Conservation (phyloP, 2,888 invertebrate species). For the Synanthedon formicaeformis region DNA sequence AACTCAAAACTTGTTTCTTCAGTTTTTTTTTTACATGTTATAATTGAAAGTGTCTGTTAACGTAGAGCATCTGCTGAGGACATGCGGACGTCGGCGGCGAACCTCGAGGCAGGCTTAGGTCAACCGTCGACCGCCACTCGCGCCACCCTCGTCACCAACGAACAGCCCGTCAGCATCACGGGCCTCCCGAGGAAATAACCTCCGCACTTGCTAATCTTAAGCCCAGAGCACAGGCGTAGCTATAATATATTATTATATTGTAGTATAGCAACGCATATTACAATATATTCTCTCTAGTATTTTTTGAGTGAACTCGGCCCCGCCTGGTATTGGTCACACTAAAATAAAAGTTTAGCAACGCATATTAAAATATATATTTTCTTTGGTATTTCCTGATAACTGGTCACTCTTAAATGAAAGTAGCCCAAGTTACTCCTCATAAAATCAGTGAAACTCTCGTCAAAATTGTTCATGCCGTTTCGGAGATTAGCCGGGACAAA, state of each 20-base stretch:
- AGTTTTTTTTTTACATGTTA: too few relatives aligned
- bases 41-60: too few relatives aligned
- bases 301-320: too few relatives aligned
- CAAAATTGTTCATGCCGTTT: not conserved
- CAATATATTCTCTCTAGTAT: not conserved
- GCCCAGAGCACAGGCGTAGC: too few relatives aligned
- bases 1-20: too few relatives aligned
- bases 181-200: conserved; percentile 61
- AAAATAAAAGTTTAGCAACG: too few relatives aligned
- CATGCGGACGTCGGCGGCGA: conserved; percentile 80
- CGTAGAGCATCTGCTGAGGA: conserved; percentile 82
- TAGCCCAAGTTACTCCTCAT: too few relatives aligned
- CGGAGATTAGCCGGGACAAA: too few relatives aligned
- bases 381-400: not conserved
- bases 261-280: not conserved
- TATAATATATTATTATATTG: not conserved
- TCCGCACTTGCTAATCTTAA: too few relatives aligned
- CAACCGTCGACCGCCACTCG: conserved; percentile 71
- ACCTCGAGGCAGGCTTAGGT: conserved; percentile 45
- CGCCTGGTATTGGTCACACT: too few relatives aligned
- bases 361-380: not conserved
- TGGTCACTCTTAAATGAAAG: not conserved
- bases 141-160: conserved; percentile 83
- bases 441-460: too few relatives aligned
- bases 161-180: conserved; percentile 83